Conservation (phyloP, 2,888 invertebrate species). For the Acleris emargana region DNA sequence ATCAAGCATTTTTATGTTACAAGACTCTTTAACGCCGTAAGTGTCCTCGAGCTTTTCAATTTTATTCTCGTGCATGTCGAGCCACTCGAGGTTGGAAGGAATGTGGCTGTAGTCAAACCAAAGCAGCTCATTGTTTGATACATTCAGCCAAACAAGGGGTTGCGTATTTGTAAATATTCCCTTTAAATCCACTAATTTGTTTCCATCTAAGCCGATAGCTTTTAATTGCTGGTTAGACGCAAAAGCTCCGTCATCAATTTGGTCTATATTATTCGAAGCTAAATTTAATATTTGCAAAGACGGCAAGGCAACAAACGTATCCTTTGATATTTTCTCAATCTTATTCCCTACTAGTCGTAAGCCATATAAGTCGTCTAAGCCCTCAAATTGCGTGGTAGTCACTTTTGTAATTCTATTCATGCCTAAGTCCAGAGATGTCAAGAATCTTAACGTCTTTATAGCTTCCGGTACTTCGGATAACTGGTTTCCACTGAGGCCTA, state of each 20-base stretch:
- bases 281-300: constrained; percentile 91
- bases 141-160: constrained; percentile 91
- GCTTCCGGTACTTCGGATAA: constrained; percentile 88
- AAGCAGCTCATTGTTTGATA: constrained; percentile 89
- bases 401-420: constrained; percentile 91
- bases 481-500: constrained; percentile 89
- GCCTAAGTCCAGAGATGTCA: constrained; percentile 91
- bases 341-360: constrained; percentile 92
- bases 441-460: constrained; percentile 86
- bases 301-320: constrained; percentile 88
- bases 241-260: constrained; percentile 91
- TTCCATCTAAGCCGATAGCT: constrained; percentile 90
- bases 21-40: constrained; percentile 86
- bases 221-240: constrained; percentile 88
- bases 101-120: constrained; percentile 93
- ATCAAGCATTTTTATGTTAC: constrained; percentile 90
- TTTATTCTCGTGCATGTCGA: constrained; percentile 92
- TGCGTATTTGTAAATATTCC: constrained; percentile 90
- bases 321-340: constrained; percentile 89
- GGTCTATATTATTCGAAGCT: constrained; percentile 90
- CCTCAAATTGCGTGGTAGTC: constrained; percentile 88
- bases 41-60: constrained; percentile 90
- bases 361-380: constrained; percentile 89
- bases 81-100: constrained; percentile 89
- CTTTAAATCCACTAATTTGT: constrained; percentile 90